Base-by-base conservation (phyloP, 30 jellyfish, hydroid and myxozoan species). In the Aurelia sp. region DNA sequence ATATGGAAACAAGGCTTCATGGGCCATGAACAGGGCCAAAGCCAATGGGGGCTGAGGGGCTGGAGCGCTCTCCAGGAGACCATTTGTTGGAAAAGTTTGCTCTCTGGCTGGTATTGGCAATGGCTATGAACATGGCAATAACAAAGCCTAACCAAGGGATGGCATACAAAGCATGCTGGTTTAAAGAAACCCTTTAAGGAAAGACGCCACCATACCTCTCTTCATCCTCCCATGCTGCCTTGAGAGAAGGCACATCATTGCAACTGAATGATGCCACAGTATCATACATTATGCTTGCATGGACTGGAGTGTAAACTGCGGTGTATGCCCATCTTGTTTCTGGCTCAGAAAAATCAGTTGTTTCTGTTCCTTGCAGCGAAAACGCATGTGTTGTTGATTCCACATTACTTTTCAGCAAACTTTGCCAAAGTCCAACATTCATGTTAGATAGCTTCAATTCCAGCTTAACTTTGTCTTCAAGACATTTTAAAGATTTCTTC, bases 311-410 rank as follows among this genome's bases (percentile, higher is more conserved):
- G 81, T 94, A 94, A 21, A 94, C 96, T 17, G 98, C 98, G n/a
- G 85, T 85, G 85, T 94, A 94, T 33, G 98, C 98, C 98, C 98
- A 94, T 65, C 98, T 35, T 12, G 98, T 89, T 60, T 94, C 98
- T 38, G 98, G 97, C 20, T 88, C 94, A 33, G 80, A 60, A 73
- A 94, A 94, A 60, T 94, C 90, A 59, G 98, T 90, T 38, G 88
- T 63, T 63, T 96, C 98, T 19, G 98, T 94, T 61, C 97, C 92
- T 85, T 94, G 98, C 84, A 88, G 61, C 3, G 98, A 94, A 71
- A 94, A 89, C 65, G 85, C 88, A 55, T 94, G 98, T 24, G 97
- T 81, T 59, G 98, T 94, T 53, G 87, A 67, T 75, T 88, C 89
- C 75, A 94, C 57, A 78, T 89, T 94, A 68, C 66, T 63, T 41